Conservation (phyloP, 2,888 invertebrate genomes). For the Endotricha flammealis region DNA sequence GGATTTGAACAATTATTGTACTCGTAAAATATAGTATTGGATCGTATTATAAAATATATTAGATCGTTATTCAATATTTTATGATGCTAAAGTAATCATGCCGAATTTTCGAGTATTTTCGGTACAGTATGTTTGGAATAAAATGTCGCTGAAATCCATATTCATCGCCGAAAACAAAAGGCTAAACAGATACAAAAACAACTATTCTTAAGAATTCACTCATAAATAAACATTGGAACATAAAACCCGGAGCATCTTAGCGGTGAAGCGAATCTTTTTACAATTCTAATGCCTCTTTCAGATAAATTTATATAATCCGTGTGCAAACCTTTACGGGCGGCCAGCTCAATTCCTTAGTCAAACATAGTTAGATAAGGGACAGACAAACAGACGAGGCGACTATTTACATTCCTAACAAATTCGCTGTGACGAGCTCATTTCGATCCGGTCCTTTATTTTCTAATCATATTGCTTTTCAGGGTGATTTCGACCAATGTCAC, state of each 20-base stretch:
- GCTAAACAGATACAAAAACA: conserved; percentile 1
- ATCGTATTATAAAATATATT: no score
- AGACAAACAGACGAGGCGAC: conserved; percentile 37
- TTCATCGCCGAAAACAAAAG: no score
- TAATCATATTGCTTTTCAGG: conserved; percentile 5
- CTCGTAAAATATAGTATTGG: no score
- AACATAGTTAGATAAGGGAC: conserved; percentile 64
- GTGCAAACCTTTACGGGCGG: conserved; percentile 30
- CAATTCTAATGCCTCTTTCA: conserved; percentile 19
- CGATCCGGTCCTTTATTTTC: conserved; percentile 35
- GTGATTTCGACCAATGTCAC: neutral
- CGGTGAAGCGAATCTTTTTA: conserved; percentile 12
- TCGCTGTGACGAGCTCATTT: conserved; percentile 47
- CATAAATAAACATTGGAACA: neutral
- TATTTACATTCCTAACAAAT: conserved; percentile 59
- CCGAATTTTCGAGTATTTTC: no score
- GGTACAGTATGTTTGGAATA: no score
- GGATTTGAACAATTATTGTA: no score
- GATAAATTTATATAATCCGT: conserved; percentile 27
- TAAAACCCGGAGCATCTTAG: neutral
- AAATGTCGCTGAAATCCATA: no score
- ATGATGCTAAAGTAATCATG: no score
- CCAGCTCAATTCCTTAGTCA: conserved; percentile 43
- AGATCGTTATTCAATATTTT: no score
- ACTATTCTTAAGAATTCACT: neutral